Evolutionary conservation across 2,888 invertebrate species (phyloP), one percentile per base, ranked within the genome.

Genomic region (Eupithecia abbreviata): DNA sequence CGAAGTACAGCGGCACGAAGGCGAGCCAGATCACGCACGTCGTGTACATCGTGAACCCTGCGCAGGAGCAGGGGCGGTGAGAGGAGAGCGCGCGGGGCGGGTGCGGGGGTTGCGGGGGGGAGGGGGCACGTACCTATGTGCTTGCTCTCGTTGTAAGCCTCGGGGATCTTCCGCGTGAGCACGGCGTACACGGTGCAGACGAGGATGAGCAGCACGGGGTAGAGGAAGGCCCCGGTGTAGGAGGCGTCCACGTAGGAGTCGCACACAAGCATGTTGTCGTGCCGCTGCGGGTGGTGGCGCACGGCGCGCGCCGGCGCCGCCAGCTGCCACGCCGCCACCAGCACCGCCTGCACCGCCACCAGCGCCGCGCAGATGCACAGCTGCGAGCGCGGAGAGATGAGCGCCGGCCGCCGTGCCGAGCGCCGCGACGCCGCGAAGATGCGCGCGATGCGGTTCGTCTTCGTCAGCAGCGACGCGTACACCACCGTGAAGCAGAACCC

Each of bases 11-110:
- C 10, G 99, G 99, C 75, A 99, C 98, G 93, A 99, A 99, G 49
- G 99, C 99, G 82, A 98, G 95, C 99, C 99, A 99, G 88, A 99
- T 98, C 79, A 99, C 98, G 92, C 98, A 98, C 66, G 99, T 99
- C 69, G 99, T 99, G 94, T 98, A 99, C 99, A 99, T 99, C 55
- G 99, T 98, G 93, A 99, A 99, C 78, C 98, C 98, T 98, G 92
- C 62, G 10, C 10, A 71, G 13, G 73, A 58, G 41, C 12, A 18
- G 10, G 62, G 10, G 62, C 4, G 47, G 71, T 75, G 10, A 70
- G 49, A 7, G 58, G 2, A 30, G 30, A 30, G 30, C 0, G 74
- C 49, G 41, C 10, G 42, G 5, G 62, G 9, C 5, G 15, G 69
- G 73, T 18, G 30, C 30, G 12, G 41, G 41, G 72, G 55, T 51